These are phyloP conservation scores for Prorops nasuta DNA, from an alignment of 1,140 invertebrate species.

Conservation along the genomic window DNA sequence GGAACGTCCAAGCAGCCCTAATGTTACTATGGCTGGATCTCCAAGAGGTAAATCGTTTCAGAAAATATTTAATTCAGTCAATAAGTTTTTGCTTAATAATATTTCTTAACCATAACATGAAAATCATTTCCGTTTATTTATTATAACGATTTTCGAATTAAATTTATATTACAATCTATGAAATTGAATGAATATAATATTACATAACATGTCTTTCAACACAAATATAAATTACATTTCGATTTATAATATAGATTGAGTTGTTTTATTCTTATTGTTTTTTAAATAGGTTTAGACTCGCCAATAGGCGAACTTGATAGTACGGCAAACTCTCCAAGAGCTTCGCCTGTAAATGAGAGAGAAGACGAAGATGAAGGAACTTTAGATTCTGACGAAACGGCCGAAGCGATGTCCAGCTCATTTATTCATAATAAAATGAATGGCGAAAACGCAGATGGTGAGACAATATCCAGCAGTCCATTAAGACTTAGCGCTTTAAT, in stretches of 20 bases:
- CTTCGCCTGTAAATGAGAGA: constrained; percentile 42
- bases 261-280: constrained; percentile 6
- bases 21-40: constrained; percentile 47
- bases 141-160: too few species aligned
- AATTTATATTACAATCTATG: too few species aligned
- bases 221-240: too few species aligned
- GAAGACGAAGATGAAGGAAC: constrained; percentile 34
- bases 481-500: constrained; percentile 34
- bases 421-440: constrained; percentile 48
- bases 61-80: constrained; percentile 3
- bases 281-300: constrained; percentile 37
- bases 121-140: background rate
- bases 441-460: constrained; percentile 17
- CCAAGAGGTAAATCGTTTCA: constrained; percentile 47
- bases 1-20: constrained; percentile 46
- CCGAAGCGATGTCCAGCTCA: constrained; percentile 35
- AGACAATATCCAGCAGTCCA: constrained; percentile 11
- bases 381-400: constrained; percentile 43
- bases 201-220: too few species aligned
- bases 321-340: constrained; percentile 42
- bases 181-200: constrained; percentile 1
- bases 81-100: background rate
- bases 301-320: constrained; percentile 44
- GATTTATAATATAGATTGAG: too few species aligned
- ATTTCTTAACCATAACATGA: background rate